A percentile compares a stretch with the other conserved stretches of the same genome.
Conservation (phyloP, 2,113 vertebrate species). For the Neomonachus schauinslandi region DNA sequence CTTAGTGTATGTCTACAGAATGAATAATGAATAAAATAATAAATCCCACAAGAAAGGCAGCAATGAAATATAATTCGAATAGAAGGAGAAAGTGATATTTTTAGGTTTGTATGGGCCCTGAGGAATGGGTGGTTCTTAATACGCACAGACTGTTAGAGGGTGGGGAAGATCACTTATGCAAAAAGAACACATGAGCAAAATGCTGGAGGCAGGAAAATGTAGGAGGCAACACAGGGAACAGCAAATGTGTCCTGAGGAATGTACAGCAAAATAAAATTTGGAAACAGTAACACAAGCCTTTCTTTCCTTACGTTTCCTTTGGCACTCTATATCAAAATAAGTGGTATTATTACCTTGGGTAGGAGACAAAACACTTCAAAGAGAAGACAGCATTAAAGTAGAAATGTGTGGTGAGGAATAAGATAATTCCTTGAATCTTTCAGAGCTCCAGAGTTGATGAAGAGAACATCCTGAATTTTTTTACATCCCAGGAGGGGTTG, state of each 20-base stretch:
- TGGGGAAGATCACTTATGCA: neutral
- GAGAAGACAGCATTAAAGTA: conserved; percentile 12
- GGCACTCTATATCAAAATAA: neutral
- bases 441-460: neutral
- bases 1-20: neutral
- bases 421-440: neutral
- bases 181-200: neutral
- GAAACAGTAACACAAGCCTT: neutral
- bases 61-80: neutral
- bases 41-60: neutral
- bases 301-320: conserved; percentile 36
- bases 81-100: conserved; percentile 5
- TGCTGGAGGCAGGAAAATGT: neutral
- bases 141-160: neutral
- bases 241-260: neutral
- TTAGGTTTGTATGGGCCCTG: neutral
- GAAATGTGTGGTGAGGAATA: neutral
- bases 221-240: neutral
- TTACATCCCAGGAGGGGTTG: neutral
- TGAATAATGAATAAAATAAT: conserved; percentile 27
- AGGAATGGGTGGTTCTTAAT: conserved; percentile 6
- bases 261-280: conserved; percentile 2
- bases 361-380: conserved; percentile 16
- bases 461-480: neutral
- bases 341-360: neutral